Base-by-base conservation (phyloP, 1,140 invertebrate species). In the Drosophila sp. region DNA sequence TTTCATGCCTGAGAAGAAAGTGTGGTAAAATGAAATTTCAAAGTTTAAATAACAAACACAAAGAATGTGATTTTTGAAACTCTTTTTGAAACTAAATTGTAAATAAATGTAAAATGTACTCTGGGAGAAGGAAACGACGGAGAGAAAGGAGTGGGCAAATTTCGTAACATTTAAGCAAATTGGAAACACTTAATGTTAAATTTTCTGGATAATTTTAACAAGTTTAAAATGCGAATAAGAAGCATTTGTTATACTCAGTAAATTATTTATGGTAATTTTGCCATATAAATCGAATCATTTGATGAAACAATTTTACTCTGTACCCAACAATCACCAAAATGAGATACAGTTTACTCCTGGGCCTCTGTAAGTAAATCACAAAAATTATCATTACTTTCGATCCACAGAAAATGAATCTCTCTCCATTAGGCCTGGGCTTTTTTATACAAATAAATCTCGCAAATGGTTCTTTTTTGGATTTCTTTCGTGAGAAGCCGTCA, bases 261-360 rank as follows among this genome's bases (percentile, higher is more conserved):
- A 25, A 50, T 50, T 50, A 27, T 27, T 10, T 23, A 27, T 50
- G 44, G 23, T 7, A 3, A 3, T 50, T 17, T 50, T 27, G 23
- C 25, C 23, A 50, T 50, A 50, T 50, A 50, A 50, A 50, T 50
- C 44, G 44, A 50, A 50, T 27, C 23, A 50, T 50, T 27, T 27
- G 10, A 10, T 27, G 0, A 50, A 50, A 10, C 10, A 50, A 50
- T 6, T 25, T 50, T 7, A 50, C 44, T 50, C 8, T 25, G 7
- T 27, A 27, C 10, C 7, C 8, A 50, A 50, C 7, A 50, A 27
- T 27, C 8, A 10, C 8, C 7, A 3, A 50, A 2, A 50, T 50
- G 44, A 50, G 44, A 50, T 3, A 25, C 7, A 8, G 7, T 50
- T 50, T 50, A 27, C 23, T 50, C 23, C 8, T 50, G 25, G 44